phyloP scores from a whole-genome alignment of 1,140 invertebrate genomes.

The Calephelis virginiensis region DNA sequence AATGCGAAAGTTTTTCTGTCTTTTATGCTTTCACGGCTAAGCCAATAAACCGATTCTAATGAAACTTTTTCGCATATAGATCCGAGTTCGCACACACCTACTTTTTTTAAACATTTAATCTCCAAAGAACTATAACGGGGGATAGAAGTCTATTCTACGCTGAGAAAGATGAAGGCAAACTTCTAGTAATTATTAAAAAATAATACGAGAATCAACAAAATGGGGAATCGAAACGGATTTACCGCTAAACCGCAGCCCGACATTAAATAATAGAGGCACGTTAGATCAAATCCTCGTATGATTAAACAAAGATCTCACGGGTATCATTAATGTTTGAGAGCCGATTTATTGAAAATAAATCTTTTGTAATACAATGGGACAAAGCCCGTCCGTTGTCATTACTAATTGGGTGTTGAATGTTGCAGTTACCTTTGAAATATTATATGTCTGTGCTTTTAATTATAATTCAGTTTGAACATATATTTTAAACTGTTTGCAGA shows the following conservation, averaged over 20 bases:
- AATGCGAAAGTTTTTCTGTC: too few species aligned
- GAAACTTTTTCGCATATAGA: too few species aligned
- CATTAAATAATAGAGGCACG: constrained; percentile 9
- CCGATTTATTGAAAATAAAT: constrained; percentile 8
- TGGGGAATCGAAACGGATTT: neutral
- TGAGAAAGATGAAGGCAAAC: too few species aligned
- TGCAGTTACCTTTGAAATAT: neutral
- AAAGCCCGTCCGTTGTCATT: neutral
- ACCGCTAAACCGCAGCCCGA: neutral
- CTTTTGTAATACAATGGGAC: constrained; percentile 3
- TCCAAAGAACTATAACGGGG: too few species aligned
- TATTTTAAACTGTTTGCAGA: too few species aligned
- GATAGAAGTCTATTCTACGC: too few species aligned
- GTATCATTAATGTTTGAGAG: constrained; percentile 10
- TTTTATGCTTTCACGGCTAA: too few species aligned
- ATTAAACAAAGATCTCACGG: constrained; percentile 13
- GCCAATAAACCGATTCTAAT: too few species aligned
- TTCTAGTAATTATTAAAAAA: too few species aligned
- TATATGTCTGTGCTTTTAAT: neutral
- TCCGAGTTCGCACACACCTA: too few species aligned
- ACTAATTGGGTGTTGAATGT: constrained; percentile 6
- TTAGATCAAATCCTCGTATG: constrained; percentile 5
- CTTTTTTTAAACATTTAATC: too few species aligned
- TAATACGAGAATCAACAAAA: too few species aligned
- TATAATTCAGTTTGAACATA: neutral